Base-by-base conservation (phyloP, 2,888 invertebrate genomes). In the Synergus gifuensis region DNA sequence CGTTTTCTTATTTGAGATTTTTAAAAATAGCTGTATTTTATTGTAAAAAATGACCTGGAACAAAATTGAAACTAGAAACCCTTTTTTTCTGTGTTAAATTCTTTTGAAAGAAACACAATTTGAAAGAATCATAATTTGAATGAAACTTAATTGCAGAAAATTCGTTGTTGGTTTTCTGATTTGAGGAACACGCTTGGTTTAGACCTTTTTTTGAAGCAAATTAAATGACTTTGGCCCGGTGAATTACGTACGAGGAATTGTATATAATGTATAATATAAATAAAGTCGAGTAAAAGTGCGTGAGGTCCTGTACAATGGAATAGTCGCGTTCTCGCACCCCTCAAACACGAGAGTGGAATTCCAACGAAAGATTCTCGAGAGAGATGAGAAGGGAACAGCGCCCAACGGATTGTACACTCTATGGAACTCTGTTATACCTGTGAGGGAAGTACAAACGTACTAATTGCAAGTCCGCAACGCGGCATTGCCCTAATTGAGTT, bases 401-500 rank as follows among this genome's bases (percentile, higher is more conserved):
- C n/a, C 36, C 28, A 73, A 73, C 36, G 73, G n/a, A 54, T 69
- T 54, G 69, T 49, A 49, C 69, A 14, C 28, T 49, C n/a, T 54
- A 73, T n/a, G 54, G 73, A 73, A 73, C 73, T 73, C 73, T 69
- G 22, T 36, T 54, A 28, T 54, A 54, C 54, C 54, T 73, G 76
- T 28, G 76, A 46, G 62, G 22, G 44, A 46, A 76, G 80, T 77
- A 82, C 82, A 83, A 82, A 81, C 83, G 82, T 64, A 81, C 82
- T 83, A 83, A 83, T 83, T 83, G 82, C 82, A 79, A 67, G 44
- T 60, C 80, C 77, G 63, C 76, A 60, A 66, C 67, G 78, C 73
- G 73, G 73, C 79, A 81, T 78, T 76, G 76, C 69, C 60, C 83
- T 83, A 83, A 83, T 83, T 83, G 83, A 83, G 82, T 83, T 83